Conservation (phyloP, 2,113 vertebrate species). For the Ceyx cyanopectus region DNA sequence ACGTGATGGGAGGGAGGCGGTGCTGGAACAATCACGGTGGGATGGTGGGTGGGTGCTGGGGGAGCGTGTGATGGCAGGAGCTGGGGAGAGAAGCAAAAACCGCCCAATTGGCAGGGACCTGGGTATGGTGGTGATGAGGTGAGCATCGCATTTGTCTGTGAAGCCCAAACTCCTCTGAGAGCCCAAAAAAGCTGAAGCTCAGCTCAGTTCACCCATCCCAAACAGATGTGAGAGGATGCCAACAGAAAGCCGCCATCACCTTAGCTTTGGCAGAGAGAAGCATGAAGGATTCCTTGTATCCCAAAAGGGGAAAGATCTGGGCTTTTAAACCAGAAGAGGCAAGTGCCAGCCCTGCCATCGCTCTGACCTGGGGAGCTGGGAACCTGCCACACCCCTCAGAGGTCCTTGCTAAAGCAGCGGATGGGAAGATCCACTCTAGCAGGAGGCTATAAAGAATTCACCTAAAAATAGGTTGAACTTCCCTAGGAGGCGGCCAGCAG, state of each 20-base stretch:
- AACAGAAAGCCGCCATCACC: background rate
- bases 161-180: background rate
- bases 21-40: constrained; percentile 95
- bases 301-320: background rate
- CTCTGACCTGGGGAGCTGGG: accelerated
- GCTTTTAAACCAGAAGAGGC: background rate
- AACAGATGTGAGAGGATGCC: accelerated
- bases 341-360: background rate
- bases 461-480: constrained; percentile 58
- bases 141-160: accelerated
- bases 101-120: background rate
- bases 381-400: background rate
- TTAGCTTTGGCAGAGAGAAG: background rate
- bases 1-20: constrained; percentile 92
- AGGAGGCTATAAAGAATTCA: constrained; percentile 23
- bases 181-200: background rate
- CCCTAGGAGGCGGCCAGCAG: accelerated
- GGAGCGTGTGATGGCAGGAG: constrained; percentile 84
- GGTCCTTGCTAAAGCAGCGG: background rate
- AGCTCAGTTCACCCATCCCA: background rate
- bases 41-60: constrained; percentile 92
- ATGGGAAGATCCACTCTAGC: background rate
- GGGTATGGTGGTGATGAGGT: accelerated
- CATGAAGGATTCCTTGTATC: accelerated
- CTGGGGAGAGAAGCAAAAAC: constrained; percentile 63